These are phyloP conservation scores for Percopsis transmontana DNA, from an alignment of 2,113 vertebrate genomes.

Conservation along the genomic window DNA sequence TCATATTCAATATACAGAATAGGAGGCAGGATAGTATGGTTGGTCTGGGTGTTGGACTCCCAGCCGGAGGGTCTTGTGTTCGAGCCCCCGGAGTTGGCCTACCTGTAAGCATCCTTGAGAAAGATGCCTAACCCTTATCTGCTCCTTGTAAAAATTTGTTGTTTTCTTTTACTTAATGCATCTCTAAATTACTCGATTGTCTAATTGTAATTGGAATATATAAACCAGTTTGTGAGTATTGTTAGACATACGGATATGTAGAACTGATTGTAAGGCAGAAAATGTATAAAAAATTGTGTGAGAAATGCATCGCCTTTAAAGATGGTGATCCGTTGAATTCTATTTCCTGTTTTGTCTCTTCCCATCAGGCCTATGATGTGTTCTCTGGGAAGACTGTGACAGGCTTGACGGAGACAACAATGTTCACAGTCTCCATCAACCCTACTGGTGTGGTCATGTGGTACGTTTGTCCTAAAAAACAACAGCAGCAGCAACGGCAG, in stretches of 20 bases:
- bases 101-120: no score
- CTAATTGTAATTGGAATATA: no score
- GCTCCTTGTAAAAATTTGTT: no score
- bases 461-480: slow-evolving; percentile 72
- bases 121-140: no score
- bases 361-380: slow-evolving; percentile 78
- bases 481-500: background rate
- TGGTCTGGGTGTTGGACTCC: no score
- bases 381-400: slow-evolving; percentile 65
- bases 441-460: slow-evolving; percentile 88
- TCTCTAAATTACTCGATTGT: no score
- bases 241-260: background rate
- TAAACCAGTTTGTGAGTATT: background rate
- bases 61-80: no score
- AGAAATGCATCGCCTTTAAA: background rate
- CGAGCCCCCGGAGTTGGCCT: no score
- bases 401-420: slow-evolving; percentile 53
- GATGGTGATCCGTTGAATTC: background rate
- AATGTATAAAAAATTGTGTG: background rate
- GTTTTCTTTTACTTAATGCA: no score
- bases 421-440: slow-evolving; percentile 79
- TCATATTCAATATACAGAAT: no score
- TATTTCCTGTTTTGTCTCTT: background rate
- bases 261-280: background rate
- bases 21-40: no score